A percentile compares a stretch with the other conserved stretches of the same genome.
These are phyloP conservation scores for Xestia ashworthii DNA, from an alignment of 2,888 invertebrate genomes.

Conservation along the genomic window DNA sequence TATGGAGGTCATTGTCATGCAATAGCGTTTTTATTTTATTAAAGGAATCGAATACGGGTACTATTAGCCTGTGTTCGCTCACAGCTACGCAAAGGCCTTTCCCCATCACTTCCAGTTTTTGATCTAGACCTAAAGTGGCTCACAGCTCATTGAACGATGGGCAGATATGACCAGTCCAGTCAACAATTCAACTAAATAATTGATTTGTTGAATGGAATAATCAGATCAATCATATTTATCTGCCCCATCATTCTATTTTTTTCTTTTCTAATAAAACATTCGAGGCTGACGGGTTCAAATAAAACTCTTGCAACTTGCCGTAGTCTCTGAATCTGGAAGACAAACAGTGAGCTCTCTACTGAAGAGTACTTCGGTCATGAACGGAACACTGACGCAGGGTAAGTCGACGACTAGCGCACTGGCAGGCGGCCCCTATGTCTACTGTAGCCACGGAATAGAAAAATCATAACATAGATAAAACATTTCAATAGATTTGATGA, in stretches of 20 bases:
- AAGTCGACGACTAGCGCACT: not conserved
- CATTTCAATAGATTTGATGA: not conserved
- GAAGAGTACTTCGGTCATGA: constrained; percentile 18
- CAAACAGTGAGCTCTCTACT: constrained; percentile 13
- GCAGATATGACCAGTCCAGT: not conserved
- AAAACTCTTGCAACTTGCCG: not conserved
- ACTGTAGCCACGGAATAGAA: not conserved
- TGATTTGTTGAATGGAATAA: too few species aligned
- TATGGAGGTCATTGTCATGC: not conserved
- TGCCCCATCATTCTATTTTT: not conserved
- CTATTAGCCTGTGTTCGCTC: not conserved
- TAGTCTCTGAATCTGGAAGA: constrained; percentile 17
- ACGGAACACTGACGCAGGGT: not conserved
- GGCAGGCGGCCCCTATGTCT: not conserved
- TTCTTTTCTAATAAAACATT: constrained; percentile 9
- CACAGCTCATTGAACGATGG: not conserved
- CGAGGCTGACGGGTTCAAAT: not conserved
- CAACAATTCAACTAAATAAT: not conserved
- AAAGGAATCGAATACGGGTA: not conserved
- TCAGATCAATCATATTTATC: not conserved
- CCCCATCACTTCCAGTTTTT: not conserved
- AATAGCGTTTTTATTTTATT: not conserved
- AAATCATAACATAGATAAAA: not conserved
- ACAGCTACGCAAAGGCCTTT: not conserved
- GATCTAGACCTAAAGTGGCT: not conserved